phyloP scores from a whole-genome alignment of 1,140 invertebrate species.

The Forficula auricularia region DNA sequence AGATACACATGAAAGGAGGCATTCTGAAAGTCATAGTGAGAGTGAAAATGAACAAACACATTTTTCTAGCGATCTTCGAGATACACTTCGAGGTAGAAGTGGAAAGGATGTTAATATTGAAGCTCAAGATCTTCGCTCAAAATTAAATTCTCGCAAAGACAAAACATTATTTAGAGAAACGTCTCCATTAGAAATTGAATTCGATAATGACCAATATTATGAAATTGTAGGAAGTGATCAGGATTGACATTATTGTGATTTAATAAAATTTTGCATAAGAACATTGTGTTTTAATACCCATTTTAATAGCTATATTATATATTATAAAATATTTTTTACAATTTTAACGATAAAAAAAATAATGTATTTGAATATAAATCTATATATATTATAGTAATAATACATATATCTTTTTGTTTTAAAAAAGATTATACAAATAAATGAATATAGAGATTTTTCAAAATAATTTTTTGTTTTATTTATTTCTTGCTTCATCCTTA shows the following conservation, averaged over 20 bases:
- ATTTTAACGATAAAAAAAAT: too few species aligned
- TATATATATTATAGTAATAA: too few species aligned
- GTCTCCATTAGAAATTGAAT: conserved; percentile 13
- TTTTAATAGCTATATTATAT: too few species aligned
- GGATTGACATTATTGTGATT: not conserved
- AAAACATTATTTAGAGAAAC: conserved; percentile 4
- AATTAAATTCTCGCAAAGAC: conserved; percentile 6
- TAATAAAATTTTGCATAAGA: not conserved
- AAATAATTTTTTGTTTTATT: not conserved
- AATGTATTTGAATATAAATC: too few species aligned
- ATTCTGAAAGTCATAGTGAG: not conserved
- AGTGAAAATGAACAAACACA: not conserved
- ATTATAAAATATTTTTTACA: too few species aligned
- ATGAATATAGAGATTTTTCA: too few species aligned
- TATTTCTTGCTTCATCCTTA: conserved; percentile 34
- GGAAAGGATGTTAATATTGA: not conserved
- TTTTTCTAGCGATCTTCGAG: not conserved
- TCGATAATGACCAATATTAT: conserved; percentile 16
- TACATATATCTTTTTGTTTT: too few species aligned
- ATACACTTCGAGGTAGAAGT: not conserved
- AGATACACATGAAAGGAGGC: too few species aligned
- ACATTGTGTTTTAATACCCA: not conserved
- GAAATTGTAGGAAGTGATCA: conserved; percentile 12
- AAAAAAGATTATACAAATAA: too few species aligned
- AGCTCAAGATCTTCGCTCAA: conserved; percentile 11